A percentile compares a stretch with the other conserved stretches of the same genome.
These are phyloP conservation scores for Drosophila ogumai DNA, from an alignment of 1,140 invertebrate species.

Conservation along the genomic window DNA sequence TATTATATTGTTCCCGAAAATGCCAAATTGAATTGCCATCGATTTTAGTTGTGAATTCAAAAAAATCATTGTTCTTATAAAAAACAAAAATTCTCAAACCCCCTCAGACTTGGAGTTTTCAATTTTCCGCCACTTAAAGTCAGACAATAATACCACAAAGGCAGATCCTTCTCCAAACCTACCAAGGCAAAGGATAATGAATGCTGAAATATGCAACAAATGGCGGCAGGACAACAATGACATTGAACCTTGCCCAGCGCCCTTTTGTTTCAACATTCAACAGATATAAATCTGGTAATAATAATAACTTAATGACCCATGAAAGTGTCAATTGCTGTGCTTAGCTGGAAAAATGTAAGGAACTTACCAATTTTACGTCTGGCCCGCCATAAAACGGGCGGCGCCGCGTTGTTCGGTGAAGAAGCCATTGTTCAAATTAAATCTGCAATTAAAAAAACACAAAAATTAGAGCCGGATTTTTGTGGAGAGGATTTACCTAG, in stretches of 20 bases:
- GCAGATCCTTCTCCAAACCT: slow-evolving; percentile 8
- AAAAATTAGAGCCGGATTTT: slow-evolving; percentile 9
- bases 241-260: slow-evolving; percentile 14
- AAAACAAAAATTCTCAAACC: slow-evolving; percentile 6
- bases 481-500: slow-evolving; percentile 21
- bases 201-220: slow-evolving; percentile 47
- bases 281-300: slow-evolving; percentile 24
- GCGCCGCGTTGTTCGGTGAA: slow-evolving; percentile 90
- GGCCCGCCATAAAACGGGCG: slow-evolving; percentile 91
- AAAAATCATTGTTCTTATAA: slow-evolving; percentile 4
- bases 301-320: slow-evolving; percentile 32
- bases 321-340: slow-evolving; percentile 18
- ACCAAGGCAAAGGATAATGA: slow-evolving; percentile 50
- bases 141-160: slow-evolving; percentile 18
- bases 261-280: slow-evolving; percentile 15
- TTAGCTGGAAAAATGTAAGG: slow-evolving; percentile 9
- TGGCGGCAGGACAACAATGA: slow-evolving; percentile 15
- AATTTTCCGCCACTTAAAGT: slow-evolving; percentile 23
- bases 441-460: slow-evolving; percentile 52
- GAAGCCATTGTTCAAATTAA: slow-evolving; percentile 87
- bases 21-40: slow-evolving; percentile 26
- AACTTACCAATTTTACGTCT: slow-evolving; percentile 90
- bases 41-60: slow-evolving; percentile 4
- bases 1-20: background rate
- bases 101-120: slow-evolving; percentile 2